Conservation (phyloP, 2,888 invertebrate species). For the Oligia fasciuncula region DNA sequence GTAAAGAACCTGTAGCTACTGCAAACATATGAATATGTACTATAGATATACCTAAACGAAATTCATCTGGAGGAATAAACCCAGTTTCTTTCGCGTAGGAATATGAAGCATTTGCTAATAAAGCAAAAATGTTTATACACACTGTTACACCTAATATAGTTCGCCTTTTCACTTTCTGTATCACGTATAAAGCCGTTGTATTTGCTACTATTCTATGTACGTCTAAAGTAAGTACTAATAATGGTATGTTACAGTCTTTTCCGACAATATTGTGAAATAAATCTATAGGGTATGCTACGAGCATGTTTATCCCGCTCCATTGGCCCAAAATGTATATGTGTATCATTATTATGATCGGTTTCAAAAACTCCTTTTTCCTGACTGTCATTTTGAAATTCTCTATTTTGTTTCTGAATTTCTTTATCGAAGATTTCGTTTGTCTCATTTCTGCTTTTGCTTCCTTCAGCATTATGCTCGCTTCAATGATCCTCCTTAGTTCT, state of each 20-base stretch:
- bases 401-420: slow-evolving; percentile 67
- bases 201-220: slow-evolving; percentile 80
- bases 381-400: slow-evolving; percentile 72
- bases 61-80: slow-evolving; percentile 72
- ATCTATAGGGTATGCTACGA: slow-evolving; percentile 78
- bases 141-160: slow-evolving; percentile 78
- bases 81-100: slow-evolving; percentile 71
- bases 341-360: slow-evolving; percentile 80
- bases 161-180: slow-evolving; percentile 80
- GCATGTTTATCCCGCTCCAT: slow-evolving; percentile 80
- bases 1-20: slow-evolving; percentile 90
- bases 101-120: slow-evolving; percentile 75
- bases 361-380: slow-evolving; percentile 77
- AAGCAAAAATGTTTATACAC: slow-evolving; percentile 73
- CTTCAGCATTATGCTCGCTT: slow-evolving; percentile 72
- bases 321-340: slow-evolving; percentile 78
- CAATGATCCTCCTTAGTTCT: slow-evolving; percentile 76
- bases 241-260: slow-evolving; percentile 69
- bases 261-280: slow-evolving; percentile 79
- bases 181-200: slow-evolving; percentile 77
- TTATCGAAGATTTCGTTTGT: slow-evolving; percentile 66
- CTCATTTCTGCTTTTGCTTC: slow-evolving; percentile 70
- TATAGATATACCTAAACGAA: slow-evolving; percentile 73
- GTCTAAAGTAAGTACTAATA: slow-evolving; percentile 79
- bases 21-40: slow-evolving; percentile 87